Base-by-base conservation (phyloP, 2,113 vertebrate species). In the Fulmarus glacialis region DNA sequence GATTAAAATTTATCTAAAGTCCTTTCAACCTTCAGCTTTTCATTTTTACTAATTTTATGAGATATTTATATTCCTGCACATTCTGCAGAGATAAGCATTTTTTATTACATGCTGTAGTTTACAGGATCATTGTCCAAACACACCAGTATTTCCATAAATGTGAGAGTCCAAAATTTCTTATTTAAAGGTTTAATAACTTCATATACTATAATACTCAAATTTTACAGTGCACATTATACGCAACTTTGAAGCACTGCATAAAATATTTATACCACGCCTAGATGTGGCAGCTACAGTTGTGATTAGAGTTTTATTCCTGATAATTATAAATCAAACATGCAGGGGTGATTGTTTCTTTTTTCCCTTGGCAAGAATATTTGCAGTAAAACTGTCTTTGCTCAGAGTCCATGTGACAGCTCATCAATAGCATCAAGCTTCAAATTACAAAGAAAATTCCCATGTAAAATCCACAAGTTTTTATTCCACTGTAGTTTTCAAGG, bases 311-410 rank as follows among this genome's bases (percentile, higher is more conserved):
- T 96, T 96, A 93, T 78, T 90, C 20, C 66, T 89, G 38, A 80
- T 96, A 96, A 95, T 96, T 92, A 91, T 90, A 93, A 94, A 96
- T 93, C 79, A 96, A 89, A 42, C 59, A 53, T 40, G 18, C 15
- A 77, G 29, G 24, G 34, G 21, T 93, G 42, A 84, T 74, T 86
- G 45, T 18, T n/a, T 34, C 29, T 64, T 50, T 79, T 73, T 86
- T 74, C 52, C 40, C 52, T 91, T 68, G 67, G 47, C 42, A 87
- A 83, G 52, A 87, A n/a, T 83, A 86, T 82, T 90, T 79, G 13
- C 63, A 81, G 58, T 58, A 81, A 94, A 95, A 55, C 38, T 48
- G 42, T 74, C 67, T 68, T 64, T 90, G 34, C 36, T 55, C 59
- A 71, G 43, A 71, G 50, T 72, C 42, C 34, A 38, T 77, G 71